phyloP scores from a whole-genome alignment of 2,797 vertebrate genomes.

The Anguilla anguilla region DNA sequence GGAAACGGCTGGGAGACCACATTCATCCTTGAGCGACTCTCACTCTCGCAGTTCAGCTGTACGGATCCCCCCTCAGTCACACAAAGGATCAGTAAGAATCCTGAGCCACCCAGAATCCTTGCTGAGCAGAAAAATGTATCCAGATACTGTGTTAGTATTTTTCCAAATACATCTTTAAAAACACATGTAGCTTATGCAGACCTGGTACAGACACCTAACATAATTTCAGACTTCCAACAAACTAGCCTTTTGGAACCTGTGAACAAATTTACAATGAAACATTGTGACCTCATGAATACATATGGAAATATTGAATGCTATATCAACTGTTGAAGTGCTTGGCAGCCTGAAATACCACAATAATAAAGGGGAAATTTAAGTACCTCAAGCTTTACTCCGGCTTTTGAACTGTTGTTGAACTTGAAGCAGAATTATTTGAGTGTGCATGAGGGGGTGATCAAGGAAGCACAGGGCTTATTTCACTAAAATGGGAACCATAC shows the following conservation, averaged over 20 bases:
- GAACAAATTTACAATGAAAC: not conserved
- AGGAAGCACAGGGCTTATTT: not conserved
- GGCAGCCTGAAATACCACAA: not conserved
- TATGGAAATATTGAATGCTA: not conserved
- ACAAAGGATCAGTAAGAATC: not conserved
- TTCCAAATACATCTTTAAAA: not conserved
- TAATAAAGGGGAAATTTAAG: not conserved
- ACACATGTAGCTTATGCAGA: not conserved
- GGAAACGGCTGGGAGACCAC: constrained; percentile 23
- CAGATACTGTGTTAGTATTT: not conserved
- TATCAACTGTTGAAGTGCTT: not conserved
- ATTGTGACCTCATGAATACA: not conserved
- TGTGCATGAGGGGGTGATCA: not conserved
- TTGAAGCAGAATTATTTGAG: not conserved
- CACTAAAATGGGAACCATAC: constrained; percentile 13
- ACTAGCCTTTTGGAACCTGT: not conserved
- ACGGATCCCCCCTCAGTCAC: not conserved
- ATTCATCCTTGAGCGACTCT: not conserved
- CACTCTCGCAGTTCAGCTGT: not conserved
- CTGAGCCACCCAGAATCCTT: constrained; percentile 11
- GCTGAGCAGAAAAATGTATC: not conserved
- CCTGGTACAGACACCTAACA: not conserved
- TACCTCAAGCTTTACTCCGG: not conserved
- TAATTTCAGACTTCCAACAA: not conserved
- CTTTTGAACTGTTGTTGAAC: not conserved